These are phyloP conservation scores for Oreocharis arfaki DNA, from an alignment of 2,113 vertebrate species.

Conservation along the genomic window DNA sequence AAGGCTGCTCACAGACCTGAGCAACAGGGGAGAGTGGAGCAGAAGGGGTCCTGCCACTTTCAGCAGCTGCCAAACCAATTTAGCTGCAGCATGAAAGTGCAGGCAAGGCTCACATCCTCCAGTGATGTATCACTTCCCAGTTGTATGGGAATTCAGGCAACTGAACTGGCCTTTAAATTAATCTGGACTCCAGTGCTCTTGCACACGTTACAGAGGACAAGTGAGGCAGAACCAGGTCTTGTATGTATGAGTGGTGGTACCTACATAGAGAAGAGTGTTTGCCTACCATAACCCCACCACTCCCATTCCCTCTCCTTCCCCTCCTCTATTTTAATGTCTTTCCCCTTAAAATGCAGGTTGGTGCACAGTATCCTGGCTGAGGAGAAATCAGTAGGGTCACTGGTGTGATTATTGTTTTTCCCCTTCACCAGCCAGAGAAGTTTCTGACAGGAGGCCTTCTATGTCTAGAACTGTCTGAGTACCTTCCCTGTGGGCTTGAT, in stretches of 20 bases:
- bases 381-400: not conserved
- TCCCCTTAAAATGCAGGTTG: not conserved
- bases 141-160: not conserved
- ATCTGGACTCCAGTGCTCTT: not conserved
- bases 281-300: rapidly evolving
- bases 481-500: no score
- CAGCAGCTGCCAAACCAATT: not conserved
- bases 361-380: rapidly evolving
- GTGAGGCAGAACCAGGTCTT: not conserved
- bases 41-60: not conserved
- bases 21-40: rapidly evolving
- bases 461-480: rapidly evolving
- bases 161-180: not conserved
- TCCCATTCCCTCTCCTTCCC: not conserved
- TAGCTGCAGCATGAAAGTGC: not conserved
- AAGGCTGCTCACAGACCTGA: rapidly evolving
- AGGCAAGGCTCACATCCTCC: not conserved
- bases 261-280: not conserved
- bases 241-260: rapidly evolving
- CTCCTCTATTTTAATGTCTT: not conserved
- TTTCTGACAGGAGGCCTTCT: not conserved
- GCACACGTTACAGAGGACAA: not conserved
- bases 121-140: no score
- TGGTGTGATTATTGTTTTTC: rapidly evolving
- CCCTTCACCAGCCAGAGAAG: not conserved